phyloP scores from a whole-genome alignment of 2,797 vertebrate species.

The Nothura maculosa region DNA sequence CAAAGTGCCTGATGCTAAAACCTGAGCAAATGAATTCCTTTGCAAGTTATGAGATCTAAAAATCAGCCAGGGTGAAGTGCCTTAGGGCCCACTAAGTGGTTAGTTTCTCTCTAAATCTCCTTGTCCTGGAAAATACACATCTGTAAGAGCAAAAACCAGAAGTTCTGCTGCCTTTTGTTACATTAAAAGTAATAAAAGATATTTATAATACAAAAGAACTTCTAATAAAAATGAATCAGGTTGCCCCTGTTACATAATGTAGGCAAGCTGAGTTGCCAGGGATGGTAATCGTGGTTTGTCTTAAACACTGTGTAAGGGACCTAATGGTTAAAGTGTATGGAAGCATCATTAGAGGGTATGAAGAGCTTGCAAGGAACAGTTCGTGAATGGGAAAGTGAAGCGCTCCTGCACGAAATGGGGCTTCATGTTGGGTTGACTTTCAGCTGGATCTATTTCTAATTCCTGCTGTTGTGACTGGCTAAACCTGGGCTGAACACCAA shows the following conservation, averaged over 20 bases:
- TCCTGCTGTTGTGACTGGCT: neutral
- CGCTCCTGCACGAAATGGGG: neutral
- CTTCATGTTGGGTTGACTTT: neutral
- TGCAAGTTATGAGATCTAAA: neutral
- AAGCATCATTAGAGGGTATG: neutral
- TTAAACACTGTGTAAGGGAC: neutral
- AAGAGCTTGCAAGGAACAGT: neutral
- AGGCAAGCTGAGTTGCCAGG: neutral
- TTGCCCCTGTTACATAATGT: neutral
- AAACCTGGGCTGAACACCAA: neutral
- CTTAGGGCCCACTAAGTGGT: neutral
- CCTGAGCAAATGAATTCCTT: neutral
- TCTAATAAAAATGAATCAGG: neutral
- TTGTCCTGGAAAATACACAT: neutral
- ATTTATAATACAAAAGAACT: conserved; percentile 8
- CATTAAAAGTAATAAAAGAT: neutral
- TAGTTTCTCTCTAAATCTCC: neutral
- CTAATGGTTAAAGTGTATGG: neutral
- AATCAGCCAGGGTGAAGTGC: neutral
- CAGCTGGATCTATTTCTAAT: neutral
- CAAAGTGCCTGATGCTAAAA: neutral
- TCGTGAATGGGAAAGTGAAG: neutral
- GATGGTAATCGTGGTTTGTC: neutral
- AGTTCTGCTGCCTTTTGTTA: neutral
- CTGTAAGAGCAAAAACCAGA: neutral